Percentiles rank a stretch among this genome's conserved stretches.
Conservation (phyloP, 2,113 vertebrate species). For the Mesocricetus auratus region DNA sequence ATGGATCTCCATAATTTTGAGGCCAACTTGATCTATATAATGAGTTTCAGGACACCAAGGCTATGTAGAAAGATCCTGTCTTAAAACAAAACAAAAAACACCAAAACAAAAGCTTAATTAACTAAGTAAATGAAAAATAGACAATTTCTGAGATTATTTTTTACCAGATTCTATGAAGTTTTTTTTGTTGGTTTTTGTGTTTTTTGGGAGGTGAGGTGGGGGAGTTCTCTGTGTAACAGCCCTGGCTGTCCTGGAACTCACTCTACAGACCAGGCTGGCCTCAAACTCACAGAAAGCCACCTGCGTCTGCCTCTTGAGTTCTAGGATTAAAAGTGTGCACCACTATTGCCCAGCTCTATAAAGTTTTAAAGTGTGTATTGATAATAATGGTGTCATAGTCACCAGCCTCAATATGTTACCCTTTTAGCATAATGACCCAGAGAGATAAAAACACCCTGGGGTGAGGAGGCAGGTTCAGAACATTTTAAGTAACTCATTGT, state of each 20-base stretch:
- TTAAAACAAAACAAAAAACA: not conserved
- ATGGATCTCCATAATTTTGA: not conserved
- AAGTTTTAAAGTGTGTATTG: constrained; percentile 2
- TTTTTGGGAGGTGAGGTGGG: no score
- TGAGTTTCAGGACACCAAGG: not conserved
- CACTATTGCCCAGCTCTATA: not conserved
- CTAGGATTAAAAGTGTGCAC: not conserved
- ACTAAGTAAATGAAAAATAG: not conserved
- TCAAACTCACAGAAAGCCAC: not conserved
- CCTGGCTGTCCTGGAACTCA: not conserved
- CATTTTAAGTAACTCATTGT: not conserved
- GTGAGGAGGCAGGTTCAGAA: not conserved
- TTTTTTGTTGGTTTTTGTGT: not conserved
- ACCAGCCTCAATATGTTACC: not conserved
- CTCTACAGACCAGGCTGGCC: not conserved
- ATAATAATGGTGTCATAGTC: constrained; percentile 35
- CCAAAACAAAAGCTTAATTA: not conserved
- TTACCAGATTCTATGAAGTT: not conserved
- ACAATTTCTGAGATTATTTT: constrained; percentile 31
- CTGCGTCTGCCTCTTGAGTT: not conserved
- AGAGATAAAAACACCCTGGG: not conserved
- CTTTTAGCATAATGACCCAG: not conserved
- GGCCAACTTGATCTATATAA: not conserved
- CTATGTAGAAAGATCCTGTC: not conserved
- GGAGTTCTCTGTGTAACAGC: not conserved